These are phyloP conservation scores for Philotrypesis tridentata DNA, from an alignment of 1,140 invertebrate genomes.

Conservation along the genomic window DNA sequence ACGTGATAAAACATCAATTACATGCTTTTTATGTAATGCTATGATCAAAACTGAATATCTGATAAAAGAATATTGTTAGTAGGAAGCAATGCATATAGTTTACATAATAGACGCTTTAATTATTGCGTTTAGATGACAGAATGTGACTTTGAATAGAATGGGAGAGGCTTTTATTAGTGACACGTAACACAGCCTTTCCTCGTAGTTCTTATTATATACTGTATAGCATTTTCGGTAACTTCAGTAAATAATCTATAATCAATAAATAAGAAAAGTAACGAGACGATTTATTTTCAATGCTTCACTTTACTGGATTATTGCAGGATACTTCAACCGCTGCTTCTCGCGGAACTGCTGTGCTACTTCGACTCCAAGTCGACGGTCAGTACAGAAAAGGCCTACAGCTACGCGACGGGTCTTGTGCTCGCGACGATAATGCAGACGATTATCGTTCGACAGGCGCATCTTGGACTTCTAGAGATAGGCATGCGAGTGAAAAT, in stretches of 20 bases:
- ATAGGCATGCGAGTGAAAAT: slow-evolving; percentile 31
- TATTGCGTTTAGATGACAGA: too few species aligned
- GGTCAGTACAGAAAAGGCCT: neutral
- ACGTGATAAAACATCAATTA: too few species aligned
- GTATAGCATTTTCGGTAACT: too few species aligned
- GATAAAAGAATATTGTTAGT: neutral
- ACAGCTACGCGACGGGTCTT: neutral
- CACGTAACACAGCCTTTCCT: too few species aligned
- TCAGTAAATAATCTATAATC: too few species aligned
- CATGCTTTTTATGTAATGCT: too few species aligned
- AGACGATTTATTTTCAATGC: neutral
- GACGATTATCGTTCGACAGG: slow-evolving; percentile 11
- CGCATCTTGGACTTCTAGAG: neutral
- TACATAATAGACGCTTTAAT: too few species aligned
- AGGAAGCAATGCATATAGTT: neutral
- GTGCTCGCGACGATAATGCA: neutral
- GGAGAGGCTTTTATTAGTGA: too few species aligned
- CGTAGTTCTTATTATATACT: too few species aligned
- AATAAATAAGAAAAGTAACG: too few species aligned
- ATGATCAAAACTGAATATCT: neutral
- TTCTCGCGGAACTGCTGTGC: neutral
- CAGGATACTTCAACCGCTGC: slow-evolving; percentile 14
- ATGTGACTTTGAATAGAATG: too few species aligned
- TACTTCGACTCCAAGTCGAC: neutral
- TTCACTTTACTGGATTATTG: neutral